A percentile compares a stretch with the other conserved stretches of the same genome.
Evolutionary conservation across 2,888 invertebrate species (phyloP).

Genomic region (Ophion slaviceki): DNA sequence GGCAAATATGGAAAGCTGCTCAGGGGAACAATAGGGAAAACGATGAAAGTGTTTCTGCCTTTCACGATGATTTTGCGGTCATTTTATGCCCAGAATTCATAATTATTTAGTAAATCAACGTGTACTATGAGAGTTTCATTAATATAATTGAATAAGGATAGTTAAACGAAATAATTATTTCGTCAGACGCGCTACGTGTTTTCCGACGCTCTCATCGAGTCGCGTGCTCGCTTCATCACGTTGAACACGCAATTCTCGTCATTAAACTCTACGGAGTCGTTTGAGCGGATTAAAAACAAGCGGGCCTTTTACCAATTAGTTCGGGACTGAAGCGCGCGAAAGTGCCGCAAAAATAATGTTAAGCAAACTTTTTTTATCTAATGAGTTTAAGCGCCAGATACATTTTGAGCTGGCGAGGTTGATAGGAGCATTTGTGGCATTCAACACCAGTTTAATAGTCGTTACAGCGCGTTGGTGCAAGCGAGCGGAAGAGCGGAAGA

Average conservation of each 20-base stretch:
- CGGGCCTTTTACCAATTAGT: not conserved
- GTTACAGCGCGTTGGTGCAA: too few relatives aligned
- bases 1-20: too few relatives aligned
- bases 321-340: not conserved
- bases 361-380: not conserved
- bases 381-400: too few relatives aligned
- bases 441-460: too few relatives aligned
- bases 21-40: too few relatives aligned
- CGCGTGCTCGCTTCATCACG: not conserved
- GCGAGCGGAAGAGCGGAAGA: too few relatives aligned
- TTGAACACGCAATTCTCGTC: constrained; percentile 2
- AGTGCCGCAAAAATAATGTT: not conserved
- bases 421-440: too few relatives aligned
- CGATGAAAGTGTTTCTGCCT: not conserved
- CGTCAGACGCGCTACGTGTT: not conserved
- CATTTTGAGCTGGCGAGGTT: too few relatives aligned
- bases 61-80: not conserved
- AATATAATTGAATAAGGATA: not conserved
- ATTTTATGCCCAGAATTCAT: not conserved
- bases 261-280: not conserved
- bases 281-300: constrained; percentile 16
- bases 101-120: not conserved
- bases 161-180: constrained; percentile 5
- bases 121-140: not conserved
- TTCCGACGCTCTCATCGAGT: not conserved